Evolutionary conservation across 1,140 invertebrate genomes (phyloP).

Genomic region (Magallana ariakensis): DNA sequence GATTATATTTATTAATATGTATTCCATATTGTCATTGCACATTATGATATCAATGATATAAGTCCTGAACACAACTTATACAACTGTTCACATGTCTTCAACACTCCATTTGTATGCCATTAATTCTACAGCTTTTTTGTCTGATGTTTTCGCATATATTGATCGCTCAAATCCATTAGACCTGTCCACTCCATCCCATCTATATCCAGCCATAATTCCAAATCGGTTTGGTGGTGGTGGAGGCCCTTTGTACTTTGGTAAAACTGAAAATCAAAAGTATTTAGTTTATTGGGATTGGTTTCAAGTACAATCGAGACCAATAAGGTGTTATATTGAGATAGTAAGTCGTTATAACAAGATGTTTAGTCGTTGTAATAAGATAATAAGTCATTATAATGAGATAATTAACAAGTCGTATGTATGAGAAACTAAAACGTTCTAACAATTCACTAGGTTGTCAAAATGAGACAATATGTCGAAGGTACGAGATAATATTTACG

Average conservation of each 20-base stretch:
- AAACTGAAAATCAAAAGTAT: constrained; percentile 78
- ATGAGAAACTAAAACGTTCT: too few relatives aligned
- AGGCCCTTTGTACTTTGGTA: constrained; percentile 89
- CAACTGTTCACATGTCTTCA: constrained; percentile 89
- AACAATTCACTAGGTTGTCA: too few relatives aligned
- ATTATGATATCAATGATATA: not conserved
- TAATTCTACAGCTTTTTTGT: constrained; percentile 88
- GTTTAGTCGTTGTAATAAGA: too few relatives aligned
- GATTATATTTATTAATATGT: too few relatives aligned
- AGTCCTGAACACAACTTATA: not conserved
- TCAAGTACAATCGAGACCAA: too few relatives aligned
- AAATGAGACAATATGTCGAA: too few relatives aligned
- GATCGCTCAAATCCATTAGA: constrained; percentile 98
- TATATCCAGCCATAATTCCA: constrained; percentile 93
- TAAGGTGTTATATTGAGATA: too few relatives aligned
- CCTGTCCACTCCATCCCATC: constrained; percentile 99
- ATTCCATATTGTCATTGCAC: not conserved
- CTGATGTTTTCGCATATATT: constrained; percentile 89
- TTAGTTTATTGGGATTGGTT: too few relatives aligned
- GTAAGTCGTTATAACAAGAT: too few relatives aligned
- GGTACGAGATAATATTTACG: too few relatives aligned
- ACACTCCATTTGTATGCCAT: constrained; percentile 97
- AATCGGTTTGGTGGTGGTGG: constrained; percentile 91
- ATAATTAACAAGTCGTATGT: too few relatives aligned
- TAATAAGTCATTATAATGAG: too few relatives aligned